These are phyloP conservation scores for Diphyllodes magnificus DNA, from an alignment of 2,113 vertebrate species.

Conservation along the genomic window DNA sequence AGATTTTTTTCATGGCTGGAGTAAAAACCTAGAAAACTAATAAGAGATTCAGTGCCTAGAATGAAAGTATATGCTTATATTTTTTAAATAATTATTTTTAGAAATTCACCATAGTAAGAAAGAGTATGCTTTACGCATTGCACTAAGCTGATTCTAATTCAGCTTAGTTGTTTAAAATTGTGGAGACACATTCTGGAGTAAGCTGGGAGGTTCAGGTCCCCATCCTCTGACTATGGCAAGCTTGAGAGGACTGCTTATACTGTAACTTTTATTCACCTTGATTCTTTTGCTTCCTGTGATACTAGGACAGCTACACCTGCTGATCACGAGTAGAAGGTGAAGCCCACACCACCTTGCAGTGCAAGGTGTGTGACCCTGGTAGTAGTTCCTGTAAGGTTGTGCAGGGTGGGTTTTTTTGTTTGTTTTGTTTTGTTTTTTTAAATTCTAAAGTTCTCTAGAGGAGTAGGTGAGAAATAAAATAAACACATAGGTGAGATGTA, in stretches of 20 bases:
- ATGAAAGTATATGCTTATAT: background rate
- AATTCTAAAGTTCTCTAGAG: background rate
- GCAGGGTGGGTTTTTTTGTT: background rate
- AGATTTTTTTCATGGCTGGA: background rate
- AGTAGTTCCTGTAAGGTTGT: background rate
- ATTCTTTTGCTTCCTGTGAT: background rate
- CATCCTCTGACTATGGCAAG: background rate
- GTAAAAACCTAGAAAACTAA: background rate
- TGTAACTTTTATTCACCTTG: background rate
- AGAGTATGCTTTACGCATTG: background rate
- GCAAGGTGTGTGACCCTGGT: background rate
- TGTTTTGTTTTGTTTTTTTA: background rate
- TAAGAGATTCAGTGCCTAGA: background rate
- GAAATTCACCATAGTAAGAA: background rate
- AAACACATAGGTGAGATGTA: background rate
- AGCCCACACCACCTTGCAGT: background rate
- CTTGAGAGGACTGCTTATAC: background rate
- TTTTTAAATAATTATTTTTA: background rate
- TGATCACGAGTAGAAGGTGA: background rate
- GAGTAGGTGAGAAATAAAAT: background rate
- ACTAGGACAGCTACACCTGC: background rate
- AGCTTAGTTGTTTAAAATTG: background rate
- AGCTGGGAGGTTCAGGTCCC: background rate
- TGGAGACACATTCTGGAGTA: background rate
- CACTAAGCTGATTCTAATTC: background rate